A percentile compares a stretch with the other conserved stretches of the same genome.
These are phyloP conservation scores for Acanthisitta chloris DNA, from an alignment of 2,113 vertebrate species.

Conservation along the genomic window DNA sequence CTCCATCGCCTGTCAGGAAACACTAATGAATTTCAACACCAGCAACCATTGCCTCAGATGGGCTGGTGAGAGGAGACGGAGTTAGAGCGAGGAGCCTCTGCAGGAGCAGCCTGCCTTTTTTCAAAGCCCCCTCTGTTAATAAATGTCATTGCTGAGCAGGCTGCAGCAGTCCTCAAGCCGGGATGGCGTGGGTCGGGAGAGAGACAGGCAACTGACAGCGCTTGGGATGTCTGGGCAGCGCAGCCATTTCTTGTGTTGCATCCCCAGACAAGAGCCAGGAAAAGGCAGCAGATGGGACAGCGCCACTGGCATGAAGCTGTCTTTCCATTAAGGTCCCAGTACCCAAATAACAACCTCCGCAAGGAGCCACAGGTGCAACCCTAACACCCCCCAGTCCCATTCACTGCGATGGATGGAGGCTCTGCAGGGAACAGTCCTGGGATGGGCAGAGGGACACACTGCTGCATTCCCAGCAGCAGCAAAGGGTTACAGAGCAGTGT, in stretches of 20 bases:
- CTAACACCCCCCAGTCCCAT: accelerated
- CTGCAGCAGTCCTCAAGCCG: background rate
- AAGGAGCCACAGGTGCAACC: background rate
- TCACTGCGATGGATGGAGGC: background rate
- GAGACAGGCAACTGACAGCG: background rate
- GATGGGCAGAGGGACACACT: background rate
- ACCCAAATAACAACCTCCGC: background rate
- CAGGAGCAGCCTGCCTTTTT: conserved; percentile 51
- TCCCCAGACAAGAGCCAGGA: background rate
- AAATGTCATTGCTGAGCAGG: conserved; percentile 37
- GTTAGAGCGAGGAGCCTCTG: background rate
- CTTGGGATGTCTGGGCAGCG: background rate
- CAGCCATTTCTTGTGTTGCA: background rate
- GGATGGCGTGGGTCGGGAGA: background rate
- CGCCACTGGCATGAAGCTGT: background rate
- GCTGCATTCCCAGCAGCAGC: background rate
- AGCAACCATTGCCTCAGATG: conserved; percentile 65
- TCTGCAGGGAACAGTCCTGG: background rate
- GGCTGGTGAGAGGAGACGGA: conserved; percentile 34
- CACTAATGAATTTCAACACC: conserved; percentile 81
- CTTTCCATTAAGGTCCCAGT: background rate
- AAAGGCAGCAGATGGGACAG: background rate
- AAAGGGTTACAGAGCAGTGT: conserved; percentile 10
- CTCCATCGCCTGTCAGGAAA: conserved; percentile 77
- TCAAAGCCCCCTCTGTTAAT: conserved; percentile 63